Conservation (phyloP, 2,113 vertebrate species). For the Grammomys dolichurus region DNA sequence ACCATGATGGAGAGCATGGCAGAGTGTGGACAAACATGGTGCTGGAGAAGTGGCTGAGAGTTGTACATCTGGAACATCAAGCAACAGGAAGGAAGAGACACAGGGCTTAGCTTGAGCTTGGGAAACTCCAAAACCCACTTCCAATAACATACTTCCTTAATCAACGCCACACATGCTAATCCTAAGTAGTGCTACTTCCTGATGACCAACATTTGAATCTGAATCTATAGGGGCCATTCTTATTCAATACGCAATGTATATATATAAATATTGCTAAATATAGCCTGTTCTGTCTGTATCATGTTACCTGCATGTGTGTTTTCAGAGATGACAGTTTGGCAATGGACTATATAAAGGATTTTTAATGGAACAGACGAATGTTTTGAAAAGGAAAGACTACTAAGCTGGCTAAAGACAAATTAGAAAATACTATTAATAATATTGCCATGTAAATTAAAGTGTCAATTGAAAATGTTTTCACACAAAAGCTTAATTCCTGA, state of each 20-base stretch:
- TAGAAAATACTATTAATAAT: constrained; percentile 16
- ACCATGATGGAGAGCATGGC: background rate
- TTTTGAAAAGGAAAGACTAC: background rate
- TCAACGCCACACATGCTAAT: background rate
- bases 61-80: background rate
- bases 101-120: background rate
- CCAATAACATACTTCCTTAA: background rate
- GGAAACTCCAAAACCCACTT: background rate
- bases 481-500: background rate
- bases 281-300: background rate
- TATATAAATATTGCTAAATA: background rate
- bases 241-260: background rate
- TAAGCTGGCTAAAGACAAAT: background rate
- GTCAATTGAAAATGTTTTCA: constrained; percentile 30
- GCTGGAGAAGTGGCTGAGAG: background rate
- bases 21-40: background rate
- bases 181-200: background rate
- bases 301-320: background rate
- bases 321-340: background rate
- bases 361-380: constrained; percentile 30
- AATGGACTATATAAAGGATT: background rate
- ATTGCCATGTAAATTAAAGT: background rate
- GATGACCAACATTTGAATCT: background rate
- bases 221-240: background rate
- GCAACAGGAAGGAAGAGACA: background rate